Conservation (phyloP, 2,113 vertebrate genomes). For the Trichechus manatus region DNA sequence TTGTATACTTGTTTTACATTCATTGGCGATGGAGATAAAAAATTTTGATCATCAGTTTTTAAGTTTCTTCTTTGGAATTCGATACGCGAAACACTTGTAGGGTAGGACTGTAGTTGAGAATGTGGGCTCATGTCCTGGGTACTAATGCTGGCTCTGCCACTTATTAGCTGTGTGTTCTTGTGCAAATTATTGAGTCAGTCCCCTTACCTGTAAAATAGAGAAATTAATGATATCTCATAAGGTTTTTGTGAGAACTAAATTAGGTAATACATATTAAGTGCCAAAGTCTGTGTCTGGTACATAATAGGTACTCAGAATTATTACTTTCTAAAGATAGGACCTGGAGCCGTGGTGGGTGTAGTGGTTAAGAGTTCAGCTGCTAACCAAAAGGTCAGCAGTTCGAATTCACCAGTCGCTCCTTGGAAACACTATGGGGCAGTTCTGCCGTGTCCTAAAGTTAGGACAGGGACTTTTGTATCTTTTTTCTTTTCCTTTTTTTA, state of each 20-base stretch:
- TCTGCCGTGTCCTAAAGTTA: not conserved
- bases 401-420: too few relatives aligned
- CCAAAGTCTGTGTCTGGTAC: not conserved
- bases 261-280: not conserved
- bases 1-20: not conserved
- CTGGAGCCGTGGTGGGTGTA: too few relatives aligned
- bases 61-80: slow-evolving; percentile 13
- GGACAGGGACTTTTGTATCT: not conserved
- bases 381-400: too few relatives aligned
- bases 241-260: not conserved
- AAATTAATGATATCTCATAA: not conserved
- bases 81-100: not conserved
- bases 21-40: not conserved
- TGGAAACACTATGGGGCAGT: too few relatives aligned
- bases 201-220: not conserved
- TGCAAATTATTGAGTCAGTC: not conserved
- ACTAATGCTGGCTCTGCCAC: not conserved
- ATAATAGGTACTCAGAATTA: not conserved
- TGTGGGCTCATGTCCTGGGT: not conserved
- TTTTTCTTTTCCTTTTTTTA: not conserved
- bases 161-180: not conserved
- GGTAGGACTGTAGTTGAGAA: not conserved
- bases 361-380: too few relatives aligned
- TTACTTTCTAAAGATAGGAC: not conserved
- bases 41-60: not conserved